phyloP scores from a whole-genome alignment of 2,888 invertebrate species.

The Andrena bucephala region DNA sequence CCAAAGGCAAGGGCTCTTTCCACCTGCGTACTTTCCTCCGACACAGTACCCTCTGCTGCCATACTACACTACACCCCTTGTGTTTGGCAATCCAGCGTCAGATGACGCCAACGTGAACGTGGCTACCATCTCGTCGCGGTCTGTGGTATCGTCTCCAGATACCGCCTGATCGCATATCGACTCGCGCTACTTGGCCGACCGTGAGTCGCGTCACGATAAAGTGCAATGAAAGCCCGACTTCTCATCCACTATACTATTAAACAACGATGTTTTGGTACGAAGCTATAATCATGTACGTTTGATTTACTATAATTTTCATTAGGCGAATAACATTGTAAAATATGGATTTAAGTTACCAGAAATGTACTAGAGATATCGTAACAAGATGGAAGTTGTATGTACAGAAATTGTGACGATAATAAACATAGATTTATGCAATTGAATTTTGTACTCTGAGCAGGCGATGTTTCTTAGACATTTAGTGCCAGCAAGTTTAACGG shows the following conservation, averaged over 20 bases:
- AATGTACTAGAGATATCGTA: slow-evolving; percentile 14
- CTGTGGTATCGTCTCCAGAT: slow-evolving; percentile 68
- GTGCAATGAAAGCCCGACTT: slow-evolving; percentile 43
- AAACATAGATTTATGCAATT: slow-evolving; percentile 44
- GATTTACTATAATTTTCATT: slow-evolving; percentile 14
- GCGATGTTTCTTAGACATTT: no score
- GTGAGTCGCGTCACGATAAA: slow-evolving; percentile 15
- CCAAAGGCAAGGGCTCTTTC: slow-evolving; percentile 93
- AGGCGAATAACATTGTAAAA: slow-evolving; percentile 22
- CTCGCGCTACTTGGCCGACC: slow-evolving; percentile 61
- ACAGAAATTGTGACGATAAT: slow-evolving; percentile 51
- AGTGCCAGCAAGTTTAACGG: no score
- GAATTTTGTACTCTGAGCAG: background rate
- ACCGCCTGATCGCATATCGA: slow-evolving; percentile 58
- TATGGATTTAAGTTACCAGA: slow-evolving; percentile 39
- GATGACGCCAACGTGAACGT: slow-evolving; percentile 79
- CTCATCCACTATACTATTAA: slow-evolving; percentile 6
- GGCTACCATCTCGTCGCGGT: slow-evolving; percentile 69
- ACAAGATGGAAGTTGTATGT: slow-evolving; percentile 43
- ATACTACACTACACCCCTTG: slow-evolving; percentile 88
- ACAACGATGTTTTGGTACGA: slow-evolving; percentile 9
- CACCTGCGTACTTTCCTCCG: slow-evolving; percentile 89
- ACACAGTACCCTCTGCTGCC: slow-evolving; percentile 88
- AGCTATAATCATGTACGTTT: slow-evolving; percentile 1
- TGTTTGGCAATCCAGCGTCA: slow-evolving; percentile 87